phyloP scores from a whole-genome alignment of 2,113 vertebrate species.

The Amblyornis subalaris region DNA sequence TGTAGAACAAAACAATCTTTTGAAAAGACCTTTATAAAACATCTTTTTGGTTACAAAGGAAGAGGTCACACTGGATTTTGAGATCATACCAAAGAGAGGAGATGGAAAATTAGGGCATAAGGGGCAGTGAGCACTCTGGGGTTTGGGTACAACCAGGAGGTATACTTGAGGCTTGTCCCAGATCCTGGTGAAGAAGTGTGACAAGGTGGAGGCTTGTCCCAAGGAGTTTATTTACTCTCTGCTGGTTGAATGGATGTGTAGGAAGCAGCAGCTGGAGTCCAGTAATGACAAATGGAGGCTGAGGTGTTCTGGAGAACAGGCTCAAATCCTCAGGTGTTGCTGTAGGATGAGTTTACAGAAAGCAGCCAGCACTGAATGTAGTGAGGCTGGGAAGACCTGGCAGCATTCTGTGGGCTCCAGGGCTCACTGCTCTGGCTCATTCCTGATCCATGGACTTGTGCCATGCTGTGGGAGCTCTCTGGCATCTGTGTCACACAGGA shows the following conservation, averaged over 20 bases:
- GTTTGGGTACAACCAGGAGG: background rate
- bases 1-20: background rate
- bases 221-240: background rate
- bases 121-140: background rate
- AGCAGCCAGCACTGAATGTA: background rate
- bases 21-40: background rate
- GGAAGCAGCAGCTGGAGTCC: background rate
- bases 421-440: background rate
- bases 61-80: background rate
- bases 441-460: background rate
- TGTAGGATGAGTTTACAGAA: background rate
- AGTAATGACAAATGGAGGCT: background rate
- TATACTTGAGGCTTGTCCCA: background rate
- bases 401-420: background rate
- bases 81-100: background rate
- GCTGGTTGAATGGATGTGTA: background rate
- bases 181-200: background rate
- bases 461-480: background rate
- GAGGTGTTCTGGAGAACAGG: background rate
- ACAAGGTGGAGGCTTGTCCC: background rate
- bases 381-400: background rate
- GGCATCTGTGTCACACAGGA: fast-evolving
- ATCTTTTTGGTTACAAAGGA: background rate
- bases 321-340: background rate
- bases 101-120: background rate